Base-by-base conservation (phyloP, 92 coral and sea anemone genomes). In the Porites divaricata region DNA sequence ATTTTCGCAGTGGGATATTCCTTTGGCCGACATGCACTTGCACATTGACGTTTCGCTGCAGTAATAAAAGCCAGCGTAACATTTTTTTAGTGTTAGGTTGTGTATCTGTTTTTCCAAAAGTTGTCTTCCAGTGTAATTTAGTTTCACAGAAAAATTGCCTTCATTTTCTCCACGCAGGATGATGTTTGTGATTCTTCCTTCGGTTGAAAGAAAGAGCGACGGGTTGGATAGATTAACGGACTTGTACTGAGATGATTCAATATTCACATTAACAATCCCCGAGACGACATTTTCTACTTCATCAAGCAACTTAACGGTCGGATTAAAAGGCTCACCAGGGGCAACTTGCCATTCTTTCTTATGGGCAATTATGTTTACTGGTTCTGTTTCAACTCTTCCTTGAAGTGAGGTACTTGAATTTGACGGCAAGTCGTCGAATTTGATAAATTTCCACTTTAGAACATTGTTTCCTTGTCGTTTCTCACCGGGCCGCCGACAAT, bases 281-380 rank as follows among this genome's bases (percentile, higher is more conserved):
- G 79, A 82, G 22, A 97, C 97, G 5, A 68, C 14, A 75, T 95
- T 88, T 2, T 62, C 62, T 54, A 91, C 92, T 73, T 97, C 99
- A 87, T 97, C 99, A 85, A 83, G 66, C 69, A 97, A 87, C 1
- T 65, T 59, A 16, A 97, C 77, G 0, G 88, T 75, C 64, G 94
- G 94, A 67, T 89, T 70, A 71, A 97, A 97, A 24, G 68, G 72
- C 75, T 95, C 93, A 17, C 89, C 80, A 12, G 99, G 98, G 20
- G 99, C 85, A 2, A 94, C 95, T 7, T 73, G 28, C 99, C 99
- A 97, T 67, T 97, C 93, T 57, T 66, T n/a, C 15, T 59, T n/a
- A 19, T 86, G 69, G 52, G 21, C 69, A 17, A 9, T 54, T 26
- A 97, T 95, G 24, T 85, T 78, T 17, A 97, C 77, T 1, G 99